Evolutionary conservation across 2,113 vertebrate species (phyloP).

Genomic region (Arizona elegans): DNA sequence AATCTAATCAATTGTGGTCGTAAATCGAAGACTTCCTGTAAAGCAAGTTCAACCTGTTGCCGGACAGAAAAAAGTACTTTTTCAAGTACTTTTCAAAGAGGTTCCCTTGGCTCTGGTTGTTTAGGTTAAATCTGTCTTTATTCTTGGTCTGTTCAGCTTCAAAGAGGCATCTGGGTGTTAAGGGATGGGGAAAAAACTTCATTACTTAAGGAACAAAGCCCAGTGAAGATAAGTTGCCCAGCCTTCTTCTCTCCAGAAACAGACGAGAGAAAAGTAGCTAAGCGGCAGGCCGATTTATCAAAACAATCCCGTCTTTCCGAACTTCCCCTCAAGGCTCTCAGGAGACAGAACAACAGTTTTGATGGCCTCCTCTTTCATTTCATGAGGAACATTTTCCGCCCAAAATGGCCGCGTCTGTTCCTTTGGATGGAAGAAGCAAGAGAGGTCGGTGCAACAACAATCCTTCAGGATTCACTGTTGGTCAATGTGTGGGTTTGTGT

Average conservation of each 20-base stretch:
- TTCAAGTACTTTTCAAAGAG: not conserved
- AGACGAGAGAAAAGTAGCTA: accelerated
- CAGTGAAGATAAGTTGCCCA: accelerated
- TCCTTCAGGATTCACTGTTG: not conserved
- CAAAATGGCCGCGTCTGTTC: not conserved
- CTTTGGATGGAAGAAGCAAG: not conserved
- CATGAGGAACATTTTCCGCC: not conserved
- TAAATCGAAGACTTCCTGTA: not conserved
- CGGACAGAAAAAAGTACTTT: not conserved
- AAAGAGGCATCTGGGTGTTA: not conserved
- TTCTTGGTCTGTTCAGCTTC: not conserved
- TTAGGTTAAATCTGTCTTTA: not conserved
- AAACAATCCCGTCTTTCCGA: not conserved
- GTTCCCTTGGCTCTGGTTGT: not conserved
- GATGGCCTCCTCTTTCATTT: not conserved
- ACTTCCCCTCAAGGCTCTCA: accelerated
- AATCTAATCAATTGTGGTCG: too few species aligned
- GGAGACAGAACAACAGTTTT: not conserved
- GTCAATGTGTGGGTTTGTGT: not conserved
- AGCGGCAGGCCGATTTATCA: not conserved
- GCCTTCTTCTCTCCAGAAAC: not conserved
- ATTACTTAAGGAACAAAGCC: accelerated
- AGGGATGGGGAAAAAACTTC: accelerated
- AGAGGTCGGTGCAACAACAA: not conserved
- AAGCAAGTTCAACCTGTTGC: not conserved